phyloP scores from a whole-genome alignment of 2,797 vertebrate genomes.

The Arrhamphus sclerolepis region DNA sequence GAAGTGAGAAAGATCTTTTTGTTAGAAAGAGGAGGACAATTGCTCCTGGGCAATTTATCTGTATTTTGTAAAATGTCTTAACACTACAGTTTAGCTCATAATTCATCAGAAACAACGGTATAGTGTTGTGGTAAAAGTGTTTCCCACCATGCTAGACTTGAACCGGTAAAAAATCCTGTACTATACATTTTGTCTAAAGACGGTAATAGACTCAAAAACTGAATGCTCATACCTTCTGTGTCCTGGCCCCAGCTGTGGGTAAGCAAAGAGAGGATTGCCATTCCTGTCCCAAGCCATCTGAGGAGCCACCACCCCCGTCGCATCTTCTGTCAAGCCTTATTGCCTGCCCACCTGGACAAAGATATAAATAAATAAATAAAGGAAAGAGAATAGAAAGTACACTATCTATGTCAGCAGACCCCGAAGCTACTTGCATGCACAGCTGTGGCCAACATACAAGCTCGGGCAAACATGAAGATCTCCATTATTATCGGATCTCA shows the following conservation, averaged over 20 bases:
- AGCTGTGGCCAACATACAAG: constrained; percentile 31
- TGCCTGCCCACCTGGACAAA: constrained; percentile 75
- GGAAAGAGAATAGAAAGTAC: neutral
- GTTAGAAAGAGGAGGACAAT: too few relatives aligned
- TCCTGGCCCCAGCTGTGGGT: constrained; percentile 77
- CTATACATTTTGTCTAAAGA: constrained; percentile 8
- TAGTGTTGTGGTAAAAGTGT: constrained; percentile 3
- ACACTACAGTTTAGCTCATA: neutral
- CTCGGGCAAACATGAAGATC: too few relatives aligned
- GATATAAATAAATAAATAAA: constrained; percentile 23
- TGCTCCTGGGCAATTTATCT: neutral
- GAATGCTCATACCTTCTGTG: constrained; percentile 75
- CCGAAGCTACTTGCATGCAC: constrained; percentile 6
- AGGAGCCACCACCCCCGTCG: constrained; percentile 75
- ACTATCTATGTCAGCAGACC: constrained; percentile 11
- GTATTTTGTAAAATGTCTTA: neutral
- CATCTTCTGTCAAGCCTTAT: constrained; percentile 83
- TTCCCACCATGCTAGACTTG: constrained; percentile 1
- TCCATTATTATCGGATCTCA: constrained; percentile 6
- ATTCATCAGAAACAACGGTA: constrained; percentile 7
- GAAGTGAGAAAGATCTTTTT: too few relatives aligned
- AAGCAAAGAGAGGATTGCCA: constrained; percentile 76
- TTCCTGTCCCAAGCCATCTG: constrained; percentile 79
- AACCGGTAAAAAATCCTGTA: constrained; percentile 1
- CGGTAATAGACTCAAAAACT: constrained; percentile 16